These are phyloP conservation scores for Leuciscus idus DNA, from an alignment of 2,113 vertebrate species.

Conservation along the genomic window DNA sequence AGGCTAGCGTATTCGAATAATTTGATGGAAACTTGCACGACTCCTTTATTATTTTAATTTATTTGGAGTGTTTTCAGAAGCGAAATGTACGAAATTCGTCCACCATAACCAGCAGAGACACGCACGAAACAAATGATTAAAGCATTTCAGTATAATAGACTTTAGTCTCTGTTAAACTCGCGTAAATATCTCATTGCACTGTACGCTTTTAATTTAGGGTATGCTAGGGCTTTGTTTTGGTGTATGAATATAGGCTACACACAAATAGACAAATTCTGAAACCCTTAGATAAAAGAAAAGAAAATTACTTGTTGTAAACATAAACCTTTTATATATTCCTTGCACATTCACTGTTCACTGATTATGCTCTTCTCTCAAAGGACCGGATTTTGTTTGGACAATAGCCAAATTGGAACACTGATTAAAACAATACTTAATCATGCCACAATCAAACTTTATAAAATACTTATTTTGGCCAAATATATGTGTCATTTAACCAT, in stretches of 20 bases:
- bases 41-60: background rate
- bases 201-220: background rate
- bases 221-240: background rate
- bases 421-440: slow-evolving; percentile 1
- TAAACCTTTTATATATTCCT: background rate
- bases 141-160: background rate
- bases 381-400: background rate
- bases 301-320: background rate
- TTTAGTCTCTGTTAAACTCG: background rate
- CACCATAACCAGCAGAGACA: background rate
- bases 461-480: background rate
- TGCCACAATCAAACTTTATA: background rate
- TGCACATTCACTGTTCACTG: background rate
- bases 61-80: background rate
- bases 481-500: background rate
- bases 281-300: too few relatives aligned
- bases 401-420: background rate
- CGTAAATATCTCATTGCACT: background rate
- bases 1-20: background rate
- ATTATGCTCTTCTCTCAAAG: background rate
- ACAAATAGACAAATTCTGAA: background rate
- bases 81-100: background rate
- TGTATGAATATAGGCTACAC: too few relatives aligned
- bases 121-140: background rate
- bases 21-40: too few relatives aligned